Base-by-base conservation (phyloP, 2,888 invertebrate species). In the Copidosoma aretas region DNA sequence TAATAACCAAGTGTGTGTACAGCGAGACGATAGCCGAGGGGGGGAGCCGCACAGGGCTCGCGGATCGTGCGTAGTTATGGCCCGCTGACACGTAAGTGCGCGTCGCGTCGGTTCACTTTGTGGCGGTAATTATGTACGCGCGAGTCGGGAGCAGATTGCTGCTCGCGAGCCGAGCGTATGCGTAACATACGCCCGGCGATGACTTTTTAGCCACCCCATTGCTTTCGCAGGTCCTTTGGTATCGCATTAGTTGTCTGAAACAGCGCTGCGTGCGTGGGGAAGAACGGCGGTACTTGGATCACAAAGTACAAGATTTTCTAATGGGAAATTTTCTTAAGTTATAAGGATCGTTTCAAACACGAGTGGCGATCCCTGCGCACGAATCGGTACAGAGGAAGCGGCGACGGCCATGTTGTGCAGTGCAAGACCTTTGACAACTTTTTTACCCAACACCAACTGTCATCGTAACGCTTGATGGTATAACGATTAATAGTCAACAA, bases 11-110 rank as follows among this genome's bases (percentile, higher is more conserved):
- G 52, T 24, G 62, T 32, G 32, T 8, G 32, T 8, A 8, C 32
- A 32, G 32, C 3, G 32, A 32, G 32, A 3, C 3, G 3, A 32
- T 32, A 60, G 64, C 62, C 43, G 46, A 61, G 43, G 19, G n/a
- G 68, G 68, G 62, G 49, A 66, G 64, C 57, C 56, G 70, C 60
- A 32, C 3, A 32, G 41, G 41, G 41, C 10, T 14, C 43, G 43
- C 15, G 43, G 15, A 14, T 12, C 12, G 59, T n/a, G 51, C 57
- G n/a, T 49, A 43, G 66, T 70, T 73, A 71, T 72, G 70, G 68
- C 71, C 58, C 19, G 71, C 62, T 68, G 71, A 73, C 73, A 73
- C 70, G 68, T 67, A 68, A 19, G 63, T 61, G 32, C 32, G 32
- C 32, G 32, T 32, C 58, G 39, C 49, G 62, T 62, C 62, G 25